Evolutionary conservation across 2,797 vertebrate species (phyloP).

Genomic region (Acestrorhynchus altus): DNA sequence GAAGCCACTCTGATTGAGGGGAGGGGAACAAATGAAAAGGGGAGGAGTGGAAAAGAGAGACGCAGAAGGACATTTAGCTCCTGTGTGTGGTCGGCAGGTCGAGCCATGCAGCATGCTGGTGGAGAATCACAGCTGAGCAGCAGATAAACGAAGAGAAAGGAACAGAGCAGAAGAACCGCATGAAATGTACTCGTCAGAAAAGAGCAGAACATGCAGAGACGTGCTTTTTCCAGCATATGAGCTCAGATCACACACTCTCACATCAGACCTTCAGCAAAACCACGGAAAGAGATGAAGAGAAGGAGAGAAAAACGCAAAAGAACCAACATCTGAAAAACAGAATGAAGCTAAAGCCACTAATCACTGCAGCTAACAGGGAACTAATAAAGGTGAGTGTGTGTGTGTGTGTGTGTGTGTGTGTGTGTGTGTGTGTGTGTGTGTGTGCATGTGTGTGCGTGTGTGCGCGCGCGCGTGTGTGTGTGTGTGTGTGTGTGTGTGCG

Average conservation of each 20-base stretch:
- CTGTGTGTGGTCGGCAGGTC: conserved; percentile 10
- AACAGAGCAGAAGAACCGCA: background rate
- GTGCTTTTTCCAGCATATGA: conserved; percentile 7
- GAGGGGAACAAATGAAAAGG: background rate
- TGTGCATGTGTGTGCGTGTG: too few relatives aligned
- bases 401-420: conserved; percentile 46
- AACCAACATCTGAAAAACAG: conserved; percentile 9
- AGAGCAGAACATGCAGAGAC: background rate
- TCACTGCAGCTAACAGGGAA: conserved; percentile 12
- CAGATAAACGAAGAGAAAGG: conserved; percentile 12
- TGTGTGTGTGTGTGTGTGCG: too few relatives aligned
- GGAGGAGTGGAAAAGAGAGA: conserved; percentile 1
- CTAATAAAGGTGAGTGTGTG: conserved; percentile 21
- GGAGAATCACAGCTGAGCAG: conserved; percentile 42
- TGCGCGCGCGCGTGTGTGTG: too few relatives aligned
- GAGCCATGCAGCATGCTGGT: conserved; percentile 60
- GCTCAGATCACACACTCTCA: conserved; percentile 14
- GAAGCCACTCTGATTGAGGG: conserved; percentile 88
- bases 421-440: too few relatives aligned
- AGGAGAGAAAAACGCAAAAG: too few relatives aligned
- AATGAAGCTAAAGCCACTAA: conserved; percentile 23
- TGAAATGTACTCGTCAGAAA: background rate
- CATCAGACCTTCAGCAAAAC: background rate
- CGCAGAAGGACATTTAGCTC: conserved; percentile 28
- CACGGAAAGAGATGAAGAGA: background rate